Conservation (phyloP, 2,888 invertebrate species). For the Meandrusa payeni region DNA sequence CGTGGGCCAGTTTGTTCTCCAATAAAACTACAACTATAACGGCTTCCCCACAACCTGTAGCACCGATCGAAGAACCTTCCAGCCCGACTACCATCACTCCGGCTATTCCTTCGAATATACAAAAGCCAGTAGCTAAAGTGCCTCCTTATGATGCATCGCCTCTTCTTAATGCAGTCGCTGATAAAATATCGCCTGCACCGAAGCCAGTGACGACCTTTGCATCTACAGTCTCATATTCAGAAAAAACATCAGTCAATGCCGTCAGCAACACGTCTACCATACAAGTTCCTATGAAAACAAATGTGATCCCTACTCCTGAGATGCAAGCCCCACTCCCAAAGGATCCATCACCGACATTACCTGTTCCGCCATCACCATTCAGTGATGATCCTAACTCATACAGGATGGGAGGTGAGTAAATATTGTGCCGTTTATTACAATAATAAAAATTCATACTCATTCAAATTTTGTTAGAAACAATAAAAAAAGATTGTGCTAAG, state of each 20-base stretch:
- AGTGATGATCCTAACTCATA: constrained; percentile 85
- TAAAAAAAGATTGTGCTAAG: too few relatives aligned
- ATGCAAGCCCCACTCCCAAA: constrained; percentile 44
- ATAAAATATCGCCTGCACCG: constrained; percentile 47
- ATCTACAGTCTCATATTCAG: constrained; percentile 54
- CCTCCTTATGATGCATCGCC: constrained; percentile 81
- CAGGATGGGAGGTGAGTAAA: constrained; percentile 86
- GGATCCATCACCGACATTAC: constrained; percentile 55
- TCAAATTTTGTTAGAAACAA: too few relatives aligned
- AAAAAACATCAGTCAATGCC: constrained; percentile 61
- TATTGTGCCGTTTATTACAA: too few relatives aligned
- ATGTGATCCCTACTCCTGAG: constrained; percentile 36
- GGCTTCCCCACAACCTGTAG: constrained; percentile 35
- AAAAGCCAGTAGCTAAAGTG: constrained; percentile 82
- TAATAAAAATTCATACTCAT: too few relatives aligned
- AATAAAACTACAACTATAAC: constrained; percentile 46
- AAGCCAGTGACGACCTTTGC: constrained; percentile 31
- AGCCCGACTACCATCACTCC: constrained; percentile 51
- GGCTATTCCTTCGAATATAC: constrained; percentile 49
- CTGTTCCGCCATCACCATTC: constrained; percentile 69
- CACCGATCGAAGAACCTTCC: constrained; percentile 51
- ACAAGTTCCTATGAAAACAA: constrained; percentile 37
- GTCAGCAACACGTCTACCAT: constrained; percentile 43
- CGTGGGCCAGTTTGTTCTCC: constrained; percentile 86
- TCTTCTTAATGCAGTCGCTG: constrained; percentile 44